phyloP scores from a whole-genome alignment of 2,113 vertebrate genomes.

The Limanda limanda region DNA sequence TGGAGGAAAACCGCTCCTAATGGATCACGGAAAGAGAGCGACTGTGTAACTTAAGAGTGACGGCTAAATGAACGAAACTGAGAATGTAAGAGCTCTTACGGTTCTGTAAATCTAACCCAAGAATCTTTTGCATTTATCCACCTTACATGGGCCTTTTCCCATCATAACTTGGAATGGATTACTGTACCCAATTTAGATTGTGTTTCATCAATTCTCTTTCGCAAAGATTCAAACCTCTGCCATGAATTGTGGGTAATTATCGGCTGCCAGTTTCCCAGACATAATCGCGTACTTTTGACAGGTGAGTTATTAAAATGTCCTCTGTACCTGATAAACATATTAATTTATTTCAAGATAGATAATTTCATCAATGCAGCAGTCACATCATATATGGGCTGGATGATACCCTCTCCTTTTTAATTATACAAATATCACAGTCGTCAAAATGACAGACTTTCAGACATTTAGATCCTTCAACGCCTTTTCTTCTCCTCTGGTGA shows the following conservation, averaged over 20 bases:
- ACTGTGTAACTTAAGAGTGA: slow-evolving; percentile 80
- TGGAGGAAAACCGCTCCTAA: slow-evolving; percentile 42
- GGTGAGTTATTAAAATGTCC: slow-evolving; percentile 85
- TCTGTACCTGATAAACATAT: slow-evolving; percentile 83
- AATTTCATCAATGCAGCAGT: slow-evolving; percentile 80
- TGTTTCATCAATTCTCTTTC: slow-evolving; percentile 75
- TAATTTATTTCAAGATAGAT: slow-evolving; percentile 83
- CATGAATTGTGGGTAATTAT: slow-evolving; percentile 80
- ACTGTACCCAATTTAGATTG: slow-evolving; percentile 77
- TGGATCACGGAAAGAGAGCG: slow-evolving; percentile 63
- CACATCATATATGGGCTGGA: slow-evolving; percentile 72
- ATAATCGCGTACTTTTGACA: slow-evolving; percentile 81
- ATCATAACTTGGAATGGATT: slow-evolving; percentile 71
- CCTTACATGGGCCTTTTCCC: slow-evolving; percentile 71
- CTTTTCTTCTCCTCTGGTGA: slow-evolving; percentile 45
- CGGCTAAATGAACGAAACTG: slow-evolving; percentile 73
- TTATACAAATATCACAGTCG: slow-evolving; percentile 78
- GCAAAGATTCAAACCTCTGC: slow-evolving; percentile 68
- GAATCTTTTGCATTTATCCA: slow-evolving; percentile 69
- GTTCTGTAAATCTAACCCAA: slow-evolving; percentile 77
- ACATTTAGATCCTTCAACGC: slow-evolving; percentile 54
- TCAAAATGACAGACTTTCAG: slow-evolving; percentile 73
- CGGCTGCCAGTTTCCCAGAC: slow-evolving; percentile 78
- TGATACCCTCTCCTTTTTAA: slow-evolving; percentile 79
- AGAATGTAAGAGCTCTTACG: slow-evolving; percentile 75